Evolutionary conservation across 2,113 vertebrate species (phyloP), one percentile per base, ranked within the genome.

Genomic region (Gobius niger): DNA sequence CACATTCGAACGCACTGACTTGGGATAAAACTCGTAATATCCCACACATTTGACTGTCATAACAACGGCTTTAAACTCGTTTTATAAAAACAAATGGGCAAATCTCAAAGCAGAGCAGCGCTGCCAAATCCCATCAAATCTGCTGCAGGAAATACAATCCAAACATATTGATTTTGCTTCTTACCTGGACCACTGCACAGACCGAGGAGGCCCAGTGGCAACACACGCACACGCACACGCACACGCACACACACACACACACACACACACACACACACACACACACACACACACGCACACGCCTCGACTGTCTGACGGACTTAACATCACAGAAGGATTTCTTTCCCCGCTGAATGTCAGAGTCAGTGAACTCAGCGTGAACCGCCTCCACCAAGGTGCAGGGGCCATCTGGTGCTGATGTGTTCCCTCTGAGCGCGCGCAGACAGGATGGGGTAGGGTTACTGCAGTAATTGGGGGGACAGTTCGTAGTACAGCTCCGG

Each of bases 351-450:
- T 65, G 47, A 49, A 67, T 57, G 42, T 63, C 41, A 47, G 63
- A 66, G 63, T 67, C 68, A 61, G 52, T 84, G 73, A 81, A 82
- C 81, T 78, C 57, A 15, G 9, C n/a, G 0, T 81, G 72, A 76
- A 80, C 72, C 16, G 64, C 44, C 7, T 5, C 7, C 49, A 51
- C 56, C 59, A 51, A 67, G 9, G 34, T 46, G 24, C 14, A 44
- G 13, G 42, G 47, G 44, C 34, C 47, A 62, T 51, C 46, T 9
- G 47, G 9, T 5, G 7, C 7, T 44, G 47, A 67, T 65, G 15
- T n/a, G 7, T 73, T 63, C 44, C 24, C 9, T 75, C 44, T 63
- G 51, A 54, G 47, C 34, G 47, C 6, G 24, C 12, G 9, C 24
- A 41, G 16, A 3, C 14, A 10, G 47, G 44, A 16, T 42, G 50